Evolutionary conservation across 2,797 vertebrate species (phyloP).

Genomic region (Dallia pectoralis): DNA sequence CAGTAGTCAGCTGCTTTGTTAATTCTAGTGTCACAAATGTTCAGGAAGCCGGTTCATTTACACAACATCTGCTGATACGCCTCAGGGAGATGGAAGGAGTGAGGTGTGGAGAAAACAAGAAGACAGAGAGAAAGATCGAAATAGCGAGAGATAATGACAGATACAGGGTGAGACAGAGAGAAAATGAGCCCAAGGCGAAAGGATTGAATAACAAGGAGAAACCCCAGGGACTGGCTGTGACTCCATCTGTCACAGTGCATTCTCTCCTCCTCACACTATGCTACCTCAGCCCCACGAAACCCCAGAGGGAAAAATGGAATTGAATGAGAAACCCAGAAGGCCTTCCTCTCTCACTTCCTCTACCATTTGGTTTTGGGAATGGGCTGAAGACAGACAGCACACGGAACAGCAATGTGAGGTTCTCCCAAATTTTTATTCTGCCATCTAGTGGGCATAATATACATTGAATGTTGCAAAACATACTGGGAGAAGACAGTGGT

Average conservation of each 20-base stretch:
- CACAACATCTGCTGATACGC: background rate
- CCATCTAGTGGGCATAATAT: too few species aligned
- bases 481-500: too few species aligned
- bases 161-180: background rate
- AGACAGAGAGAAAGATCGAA: conserved; percentile 1
- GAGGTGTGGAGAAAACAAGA: background rate
- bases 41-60: background rate
- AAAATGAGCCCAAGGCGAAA: background rate
- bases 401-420: too few species aligned
- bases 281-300: too few species aligned
- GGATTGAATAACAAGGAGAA: background rate
- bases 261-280: too few species aligned
- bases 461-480: too few species aligned
- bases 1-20: background rate
- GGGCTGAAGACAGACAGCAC: too few species aligned
- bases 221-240: background rate
- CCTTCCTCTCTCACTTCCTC: too few species aligned
- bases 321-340: too few species aligned
- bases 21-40: background rate
- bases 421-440: too few species aligned
- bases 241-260: too few species aligned
- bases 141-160: background rate
- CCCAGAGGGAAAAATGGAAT: too few species aligned
- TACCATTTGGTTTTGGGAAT: background rate
- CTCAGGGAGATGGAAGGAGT: background rate